A percentile compares a stretch with the other conserved stretches of the same genome.
Conservation (phyloP, 2,888 invertebrate genomes). For the Drosophila heteroneura region DNA sequence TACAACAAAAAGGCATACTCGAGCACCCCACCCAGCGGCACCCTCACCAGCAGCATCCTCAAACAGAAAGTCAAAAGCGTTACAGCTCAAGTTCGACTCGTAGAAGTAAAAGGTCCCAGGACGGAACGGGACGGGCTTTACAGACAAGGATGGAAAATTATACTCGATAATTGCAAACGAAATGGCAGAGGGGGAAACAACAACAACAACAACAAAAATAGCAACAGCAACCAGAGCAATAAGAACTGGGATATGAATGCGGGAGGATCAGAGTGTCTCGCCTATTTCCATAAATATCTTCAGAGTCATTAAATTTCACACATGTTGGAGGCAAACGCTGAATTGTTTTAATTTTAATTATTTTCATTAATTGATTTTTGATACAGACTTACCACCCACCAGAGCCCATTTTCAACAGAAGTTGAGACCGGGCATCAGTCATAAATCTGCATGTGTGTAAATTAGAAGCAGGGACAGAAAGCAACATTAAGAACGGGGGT, state of each 20-base stretch:
- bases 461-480: conserved; percentile 11
- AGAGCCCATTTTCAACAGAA: conserved; percentile 4
- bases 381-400: conserved; percentile 47
- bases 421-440: conserved; percentile 15
- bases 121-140: background rate
- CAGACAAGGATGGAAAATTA: conserved; percentile 47
- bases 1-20: conserved; percentile 69
- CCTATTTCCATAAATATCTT: conserved; percentile 81
- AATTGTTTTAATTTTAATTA: conserved; percentile 81
- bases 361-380: conserved; percentile 84
- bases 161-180: conserved; percentile 79
- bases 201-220: conserved; percentile 22
- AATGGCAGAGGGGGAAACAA: conserved; percentile 39
- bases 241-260: conserved; percentile 24
- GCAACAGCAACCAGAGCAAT: conserved; percentile 21
- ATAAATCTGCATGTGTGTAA: conserved; percentile 70
- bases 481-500: background rate
- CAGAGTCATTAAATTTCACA: conserved; percentile 83
- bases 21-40: conserved; percentile 25
- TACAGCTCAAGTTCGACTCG: conserved; percentile 33
- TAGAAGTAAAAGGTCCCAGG: conserved; percentile 21
- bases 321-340: conserved; percentile 72
- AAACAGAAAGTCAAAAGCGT: conserved; percentile 7
- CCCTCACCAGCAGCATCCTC: background rate
- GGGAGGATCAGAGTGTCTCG: conserved; percentile 27